phyloP scores from a whole-genome alignment of 2,113 vertebrate genomes.

The Pterophyllum scalare region DNA sequence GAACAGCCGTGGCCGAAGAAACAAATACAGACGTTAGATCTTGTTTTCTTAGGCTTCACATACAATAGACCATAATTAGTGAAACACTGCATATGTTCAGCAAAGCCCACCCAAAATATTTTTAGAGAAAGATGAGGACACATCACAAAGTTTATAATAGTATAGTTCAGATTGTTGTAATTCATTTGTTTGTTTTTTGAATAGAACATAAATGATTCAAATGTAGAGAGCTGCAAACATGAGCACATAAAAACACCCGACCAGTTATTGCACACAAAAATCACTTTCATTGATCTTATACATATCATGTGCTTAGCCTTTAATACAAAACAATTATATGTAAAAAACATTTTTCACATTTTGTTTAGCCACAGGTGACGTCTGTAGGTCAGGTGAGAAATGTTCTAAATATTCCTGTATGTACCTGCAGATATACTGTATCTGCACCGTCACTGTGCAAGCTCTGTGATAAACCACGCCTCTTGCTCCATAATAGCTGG shows the following conservation, averaged over 20 bases:
- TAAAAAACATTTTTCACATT: neutral
- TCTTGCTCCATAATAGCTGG: neutral
- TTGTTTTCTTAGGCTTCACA: conserved; percentile 70
- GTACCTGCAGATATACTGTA: neutral
- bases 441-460: neutral
- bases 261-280: conserved; percentile 30
- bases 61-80: conserved; percentile 57
- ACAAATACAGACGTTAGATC: conserved; percentile 62
- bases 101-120: conserved; percentile 57
- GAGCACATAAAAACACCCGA: conserved; percentile 40
- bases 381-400: neutral
- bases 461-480: neutral
- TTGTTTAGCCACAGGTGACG: no score
- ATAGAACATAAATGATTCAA: conserved; percentile 8
- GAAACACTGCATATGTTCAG: conserved; percentile 42
- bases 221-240: neutral
- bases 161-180: neutral
- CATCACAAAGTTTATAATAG: conserved; percentile 15
- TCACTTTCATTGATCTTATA: neutral
- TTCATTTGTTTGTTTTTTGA: conserved; percentile 19
- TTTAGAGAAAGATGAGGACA: conserved; percentile 48
- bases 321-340: neutral
- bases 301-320: neutral
- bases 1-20: conserved; percentile 65
- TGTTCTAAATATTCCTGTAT: neutral